Percentiles rank a stretch among this genome's conserved stretches.
These are phyloP conservation scores for Aspidiotus destructor DNA, from an alignment of 2,888 invertebrate genomes.

Conservation along the genomic window DNA sequence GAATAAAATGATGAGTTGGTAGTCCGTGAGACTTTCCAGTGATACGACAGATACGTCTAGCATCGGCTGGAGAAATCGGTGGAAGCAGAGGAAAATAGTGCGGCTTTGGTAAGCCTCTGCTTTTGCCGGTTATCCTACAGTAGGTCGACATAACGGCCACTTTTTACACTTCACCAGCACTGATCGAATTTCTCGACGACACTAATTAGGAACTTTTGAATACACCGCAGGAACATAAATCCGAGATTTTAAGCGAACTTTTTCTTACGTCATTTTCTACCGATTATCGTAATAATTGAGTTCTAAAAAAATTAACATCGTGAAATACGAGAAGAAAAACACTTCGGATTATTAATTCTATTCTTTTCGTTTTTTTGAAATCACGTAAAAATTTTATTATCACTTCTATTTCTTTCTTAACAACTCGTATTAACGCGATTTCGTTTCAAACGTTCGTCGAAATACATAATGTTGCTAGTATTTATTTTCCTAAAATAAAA, in stretches of 20 bases:
- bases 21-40: constrained; percentile 67
- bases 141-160: constrained; percentile 45
- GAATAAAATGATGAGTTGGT: constrained; percentile 68
- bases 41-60: constrained; percentile 65
- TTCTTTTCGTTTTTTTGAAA: not conserved
- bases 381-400: not conserved
- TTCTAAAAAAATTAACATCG: not conserved
- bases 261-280: not conserved
- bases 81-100: constrained; percentile 72
- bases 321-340: not conserved
- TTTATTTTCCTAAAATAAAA: not conserved
- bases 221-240: constrained; percentile 1
- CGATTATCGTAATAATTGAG: no score
- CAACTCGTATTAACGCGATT: not conserved
- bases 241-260: not conserved
- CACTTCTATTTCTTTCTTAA: not conserved
- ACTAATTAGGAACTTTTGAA: constrained; percentile 1
- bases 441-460: constrained; percentile 1
- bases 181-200: not conserved
- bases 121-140: constrained; percentile 71
- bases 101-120: constrained; percentile 67
- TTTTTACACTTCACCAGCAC: not conserved
- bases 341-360: not conserved
- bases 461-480: not conserved
- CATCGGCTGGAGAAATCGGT: constrained; percentile 73